Base-by-base conservation (phyloP, 2,888 invertebrate genomes). In the Archips crataeganus region DNA sequence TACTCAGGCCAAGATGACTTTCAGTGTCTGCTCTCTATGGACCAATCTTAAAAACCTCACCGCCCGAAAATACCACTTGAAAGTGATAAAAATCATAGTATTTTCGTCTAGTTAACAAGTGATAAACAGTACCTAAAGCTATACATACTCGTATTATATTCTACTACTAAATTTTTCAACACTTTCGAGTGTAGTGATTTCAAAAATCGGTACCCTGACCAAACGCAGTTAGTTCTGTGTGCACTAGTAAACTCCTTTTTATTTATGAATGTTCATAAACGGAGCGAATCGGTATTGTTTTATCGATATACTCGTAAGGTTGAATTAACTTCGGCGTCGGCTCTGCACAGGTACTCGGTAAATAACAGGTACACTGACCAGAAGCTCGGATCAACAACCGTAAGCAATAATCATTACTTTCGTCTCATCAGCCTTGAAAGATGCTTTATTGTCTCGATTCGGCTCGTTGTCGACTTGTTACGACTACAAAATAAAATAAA, bases 381-480 rank as follows among this genome's bases (percentile, higher is more conserved):
- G 90, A 87, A 90, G 89, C 88, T 82, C 86, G 82, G 86, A 87
- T 85, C 90, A 90, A 89, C 87, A 90, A 89, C 90, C 90, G 90
- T 89, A 87, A 87, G 90, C 90, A 93, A 91, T 92, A 90, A 92
- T 93, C 92, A 93, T 93, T 93, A 93, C 88, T 85, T 84, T 83
- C 84, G 84, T 84, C 89, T 90, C 92, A 91, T 92, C 93, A 92
- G 84, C 86, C 90, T 93, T 90, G 91, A 88, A 88, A 90, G 85
- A 92, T 88, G 88, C 83, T 90, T 92, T 91, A 93, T 93, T 92
- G 93, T 93, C 90, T 91, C 86, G 90, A 86, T 88, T 87, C 90
- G 88, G 89, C 90, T 92, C 87, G 90, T 93, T 91, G 92, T 92
- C 88, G 90, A 93, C 93, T 92, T 91, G 91, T 92, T 93, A 93